phyloP scores from a whole-genome alignment of 2,113 vertebrate genomes.

The Dasyprocta punctata region DNA sequence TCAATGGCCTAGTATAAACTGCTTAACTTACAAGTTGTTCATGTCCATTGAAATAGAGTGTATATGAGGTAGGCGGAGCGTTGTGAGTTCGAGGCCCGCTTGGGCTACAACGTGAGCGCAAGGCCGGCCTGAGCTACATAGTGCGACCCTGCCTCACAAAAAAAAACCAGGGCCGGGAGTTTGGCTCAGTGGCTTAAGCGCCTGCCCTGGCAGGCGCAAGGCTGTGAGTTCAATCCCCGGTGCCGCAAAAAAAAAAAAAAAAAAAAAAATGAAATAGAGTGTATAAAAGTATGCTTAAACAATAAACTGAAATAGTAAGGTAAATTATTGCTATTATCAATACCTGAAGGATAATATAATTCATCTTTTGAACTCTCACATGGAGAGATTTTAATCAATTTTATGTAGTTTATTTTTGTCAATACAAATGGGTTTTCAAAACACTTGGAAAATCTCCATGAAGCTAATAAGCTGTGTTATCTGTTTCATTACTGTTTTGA shows the following conservation, averaged over 20 bases:
- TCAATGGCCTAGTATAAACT: neutral
- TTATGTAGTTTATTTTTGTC: conserved; percentile 65
- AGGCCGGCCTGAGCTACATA: no score
- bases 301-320: conserved; percentile 29
- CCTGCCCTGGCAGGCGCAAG: no score
- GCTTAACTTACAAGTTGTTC: conserved; percentile 14
- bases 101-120: no score
- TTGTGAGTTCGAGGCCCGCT: no score
- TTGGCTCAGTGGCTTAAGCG: no score
- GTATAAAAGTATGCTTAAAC: conserved; percentile 41
- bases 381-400: conserved; percentile 40
- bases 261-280: neutral
- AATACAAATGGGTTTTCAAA: conserved; percentile 46
- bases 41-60: neutral
- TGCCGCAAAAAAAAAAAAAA: no score
- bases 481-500: conserved; percentile 53
- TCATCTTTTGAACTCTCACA: conserved; percentile 51
- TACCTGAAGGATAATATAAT: conserved; percentile 46
- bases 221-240: no score
- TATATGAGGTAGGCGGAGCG: no score
- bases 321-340: conserved; percentile 63
- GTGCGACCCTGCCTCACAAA: no score
- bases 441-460: conserved; percentile 50
- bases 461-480: conserved; percentile 32
- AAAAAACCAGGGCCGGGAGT: no score